A percentile compares a stretch with the other conserved stretches of the same genome.
These are phyloP conservation scores for Arizona elegans DNA, from an alignment of 2,113 vertebrate genomes.

Conservation along the genomic window DNA sequence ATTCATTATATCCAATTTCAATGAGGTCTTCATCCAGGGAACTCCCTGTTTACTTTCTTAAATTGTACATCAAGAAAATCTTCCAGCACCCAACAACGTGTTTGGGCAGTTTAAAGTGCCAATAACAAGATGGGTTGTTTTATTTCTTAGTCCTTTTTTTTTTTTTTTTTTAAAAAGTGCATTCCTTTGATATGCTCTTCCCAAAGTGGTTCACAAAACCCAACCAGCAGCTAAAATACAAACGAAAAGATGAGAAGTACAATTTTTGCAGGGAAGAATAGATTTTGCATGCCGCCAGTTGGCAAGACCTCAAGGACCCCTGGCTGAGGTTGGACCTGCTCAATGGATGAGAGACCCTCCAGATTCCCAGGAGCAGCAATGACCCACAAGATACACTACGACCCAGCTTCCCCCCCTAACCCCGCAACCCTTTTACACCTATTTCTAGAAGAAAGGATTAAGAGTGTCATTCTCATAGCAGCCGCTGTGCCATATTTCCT, in stretches of 20 bases:
- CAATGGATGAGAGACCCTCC: neutral
- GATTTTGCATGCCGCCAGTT: neutral
- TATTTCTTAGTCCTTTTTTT: neutral
- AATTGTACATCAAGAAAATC: neutral
- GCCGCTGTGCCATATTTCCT: fast-evolving
- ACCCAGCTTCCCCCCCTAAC: too few species aligned
- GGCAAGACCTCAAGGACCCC: neutral
- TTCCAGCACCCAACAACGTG: too few species aligned
- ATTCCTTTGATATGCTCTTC: neutral
- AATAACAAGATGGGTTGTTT: neutral
- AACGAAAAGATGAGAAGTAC: neutral
- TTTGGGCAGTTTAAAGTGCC: neutral
- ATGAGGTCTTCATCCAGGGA: fast-evolving
- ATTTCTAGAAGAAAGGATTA: neutral
- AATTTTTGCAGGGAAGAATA: neutral
- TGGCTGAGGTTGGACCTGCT: neutral
- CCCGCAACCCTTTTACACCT: neutral
- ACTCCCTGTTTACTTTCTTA: neutral
- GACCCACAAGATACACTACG: neutral
- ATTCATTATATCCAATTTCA: neutral
- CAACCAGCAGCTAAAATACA: neutral
- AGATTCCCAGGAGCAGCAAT: neutral
- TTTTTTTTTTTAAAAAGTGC: neutral
- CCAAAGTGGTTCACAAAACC: neutral
- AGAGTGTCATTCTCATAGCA: neutral